A percentile compares a stretch with the other conserved stretches of the same genome.
Conservation (phyloP, 2,797 vertebrate species). For the Pyrrhura leucotis region DNA sequence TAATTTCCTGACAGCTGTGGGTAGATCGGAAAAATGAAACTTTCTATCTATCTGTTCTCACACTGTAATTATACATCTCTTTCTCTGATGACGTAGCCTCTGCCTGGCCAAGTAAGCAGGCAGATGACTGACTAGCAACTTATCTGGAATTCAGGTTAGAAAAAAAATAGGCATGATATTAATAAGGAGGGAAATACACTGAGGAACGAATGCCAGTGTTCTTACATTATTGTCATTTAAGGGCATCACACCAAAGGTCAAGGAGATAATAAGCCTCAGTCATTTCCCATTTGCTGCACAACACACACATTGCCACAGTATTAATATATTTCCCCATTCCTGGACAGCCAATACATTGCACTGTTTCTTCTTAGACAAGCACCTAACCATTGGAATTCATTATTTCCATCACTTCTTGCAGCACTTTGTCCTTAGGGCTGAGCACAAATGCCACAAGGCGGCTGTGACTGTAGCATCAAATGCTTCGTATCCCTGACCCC, state of each 20-base stretch:
- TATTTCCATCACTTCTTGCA: conserved; percentile 45
- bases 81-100: neutral
- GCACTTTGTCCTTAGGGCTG: conserved; percentile 13
- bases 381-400: conserved; percentile 35
- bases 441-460: neutral
- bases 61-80: neutral
- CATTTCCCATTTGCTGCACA: conserved; percentile 61
- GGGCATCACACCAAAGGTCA: conserved; percentile 58
- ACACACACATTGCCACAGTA: conserved; percentile 28
- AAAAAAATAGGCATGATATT: conserved; percentile 1
- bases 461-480: neutral
- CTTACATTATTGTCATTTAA: conserved; percentile 55
- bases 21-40: neutral
- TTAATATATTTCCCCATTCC: conserved; percentile 22
- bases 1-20: neutral
- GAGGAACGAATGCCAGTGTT: conserved; percentile 39
- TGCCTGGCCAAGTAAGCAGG: neutral
- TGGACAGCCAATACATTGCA: neutral
- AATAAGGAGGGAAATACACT: conserved; percentile 31
- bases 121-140: conserved; percentile 14
- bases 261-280: conserved; percentile 12
- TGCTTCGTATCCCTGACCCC: neutral
- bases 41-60: neutral
- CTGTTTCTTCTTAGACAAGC: conserved; percentile 37
- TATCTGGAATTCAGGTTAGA: neutral